Percentiles rank a stretch among this genome's conserved stretches.
Evolutionary conservation across 2,797 vertebrate species (phyloP).

Genomic region (Tympanoctomys barrerae): DNA sequence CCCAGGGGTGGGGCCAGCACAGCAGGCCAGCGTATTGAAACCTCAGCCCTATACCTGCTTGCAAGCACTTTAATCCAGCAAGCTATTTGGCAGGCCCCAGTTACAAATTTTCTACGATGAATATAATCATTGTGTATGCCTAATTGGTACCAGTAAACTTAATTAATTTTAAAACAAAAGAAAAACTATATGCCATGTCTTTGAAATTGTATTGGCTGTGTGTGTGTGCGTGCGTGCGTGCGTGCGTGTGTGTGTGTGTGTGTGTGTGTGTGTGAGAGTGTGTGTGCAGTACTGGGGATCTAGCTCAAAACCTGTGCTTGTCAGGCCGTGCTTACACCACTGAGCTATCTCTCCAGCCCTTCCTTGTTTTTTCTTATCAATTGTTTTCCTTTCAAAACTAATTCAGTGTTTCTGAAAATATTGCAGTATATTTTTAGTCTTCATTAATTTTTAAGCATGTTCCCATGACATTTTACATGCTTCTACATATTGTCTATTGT

Average conservation of each 20-base stretch:
- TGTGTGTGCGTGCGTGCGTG: too few relatives aligned
- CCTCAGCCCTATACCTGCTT: too few relatives aligned
- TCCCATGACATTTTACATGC: not conserved
- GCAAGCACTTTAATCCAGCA: too few relatives aligned
- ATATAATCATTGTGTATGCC: not conserved
- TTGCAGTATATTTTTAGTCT: not conserved
- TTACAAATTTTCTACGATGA: not conserved
- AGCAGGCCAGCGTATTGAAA: too few relatives aligned
- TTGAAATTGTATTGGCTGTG: not conserved
- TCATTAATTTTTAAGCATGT: not conserved
- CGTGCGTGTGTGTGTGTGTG: too few relatives aligned
- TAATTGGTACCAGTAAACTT: not conserved
- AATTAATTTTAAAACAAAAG: not conserved
- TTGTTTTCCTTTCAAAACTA: conserved; percentile 39
- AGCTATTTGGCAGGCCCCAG: too few relatives aligned
- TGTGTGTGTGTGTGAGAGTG: too few relatives aligned
- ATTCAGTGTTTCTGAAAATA: not conserved
- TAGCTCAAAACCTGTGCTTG: too few relatives aligned
- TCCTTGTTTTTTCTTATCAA: not conserved
- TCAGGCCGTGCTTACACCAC: too few relatives aligned
- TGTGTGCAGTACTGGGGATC: too few relatives aligned
- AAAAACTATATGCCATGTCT: not conserved
- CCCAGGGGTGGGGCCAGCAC: too few relatives aligned
- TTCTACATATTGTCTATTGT: not conserved
- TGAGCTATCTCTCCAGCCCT: not conserved